Base-by-base conservation (phyloP, 2,888 invertebrate genomes). In the Pseudoips prasinana region DNA sequence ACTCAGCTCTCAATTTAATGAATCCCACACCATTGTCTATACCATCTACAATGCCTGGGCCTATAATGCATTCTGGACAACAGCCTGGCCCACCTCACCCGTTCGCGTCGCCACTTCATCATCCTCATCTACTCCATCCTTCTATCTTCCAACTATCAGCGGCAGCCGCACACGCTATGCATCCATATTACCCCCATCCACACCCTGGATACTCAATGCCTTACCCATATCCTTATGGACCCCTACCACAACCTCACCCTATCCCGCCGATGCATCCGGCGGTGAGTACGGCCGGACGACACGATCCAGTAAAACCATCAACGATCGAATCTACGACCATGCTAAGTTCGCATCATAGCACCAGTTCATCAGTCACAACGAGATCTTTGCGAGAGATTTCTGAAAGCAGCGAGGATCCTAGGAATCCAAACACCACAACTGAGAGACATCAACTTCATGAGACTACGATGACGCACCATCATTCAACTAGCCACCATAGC, bases 31-130 rank as follows among this genome's bases (percentile, higher is more conserved):
- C 90, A 27, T 77, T 91, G 14, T 90, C 91, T 3, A 91, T 92
- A 45, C 92, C 92, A 1, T 86, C 92, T 2, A 91, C 92, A 1
- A 91, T 92, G 50, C 90, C 93, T 7, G 92, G 92, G 17, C 92
- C 93, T 2, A 90, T 92, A 7, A 93, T 94, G 87, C 94, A 94
- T 72, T 93, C 94, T 3, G 91, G 93, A 1, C 94, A 94, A 64
- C 94, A 93, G 61, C 92, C 92, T 25, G 93, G 93, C 43, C 92
- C 91, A 1, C 92, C 92, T 61, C 91, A 91, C 76, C 91, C 93
- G 8, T 92, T 94, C 75, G 91, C 92, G 42, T 90, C 92, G 0
- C 91, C 90, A 25, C 90, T 93, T 72, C 93, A 93, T 57, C 95
- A 95, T 58, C 92, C 94, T 8, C 94, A 93, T 1, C 73, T 94